Evolutionary conservation across 2,888 invertebrate genomes (phyloP).

Genomic region (Ceriagrion tenellum): DNA sequence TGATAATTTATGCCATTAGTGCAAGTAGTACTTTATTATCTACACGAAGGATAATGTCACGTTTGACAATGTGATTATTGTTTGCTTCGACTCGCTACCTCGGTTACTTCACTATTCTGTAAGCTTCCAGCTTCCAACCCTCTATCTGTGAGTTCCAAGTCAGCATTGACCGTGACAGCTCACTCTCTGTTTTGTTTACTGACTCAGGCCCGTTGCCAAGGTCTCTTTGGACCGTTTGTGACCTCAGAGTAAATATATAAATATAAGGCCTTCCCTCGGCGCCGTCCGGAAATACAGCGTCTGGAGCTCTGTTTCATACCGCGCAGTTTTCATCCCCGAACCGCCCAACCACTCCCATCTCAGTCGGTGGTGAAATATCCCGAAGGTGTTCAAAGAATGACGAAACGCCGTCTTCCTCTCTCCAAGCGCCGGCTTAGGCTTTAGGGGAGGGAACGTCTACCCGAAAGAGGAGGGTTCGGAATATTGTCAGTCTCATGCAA

Average conservation of each 20-base stretch:
- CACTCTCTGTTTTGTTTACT: background rate
- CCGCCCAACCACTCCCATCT: background rate
- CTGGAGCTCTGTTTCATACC: background rate
- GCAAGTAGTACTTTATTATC: no score
- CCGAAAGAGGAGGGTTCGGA: background rate
- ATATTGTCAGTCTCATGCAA: background rate
- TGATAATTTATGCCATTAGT: no score
- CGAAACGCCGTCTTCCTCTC: background rate
- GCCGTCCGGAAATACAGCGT: background rate
- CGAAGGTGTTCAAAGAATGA: background rate
- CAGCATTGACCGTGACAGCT: background rate
- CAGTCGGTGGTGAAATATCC: background rate
- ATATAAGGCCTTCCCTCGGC: background rate
- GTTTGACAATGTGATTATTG: no score
- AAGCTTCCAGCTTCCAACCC: no score
- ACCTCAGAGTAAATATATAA: conserved; percentile 1
- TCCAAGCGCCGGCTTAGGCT: conserved; percentile 2
- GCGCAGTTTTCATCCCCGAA: background rate
- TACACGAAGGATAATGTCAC: no score
- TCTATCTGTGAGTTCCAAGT: background rate
- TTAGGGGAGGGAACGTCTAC: background rate
- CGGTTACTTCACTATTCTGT: background rate
- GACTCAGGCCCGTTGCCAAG: background rate
- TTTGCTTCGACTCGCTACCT: background rate
- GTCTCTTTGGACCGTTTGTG: background rate